phyloP scores from a whole-genome alignment of 2,113 vertebrate species.

The Lanius ludovicianus region DNA sequence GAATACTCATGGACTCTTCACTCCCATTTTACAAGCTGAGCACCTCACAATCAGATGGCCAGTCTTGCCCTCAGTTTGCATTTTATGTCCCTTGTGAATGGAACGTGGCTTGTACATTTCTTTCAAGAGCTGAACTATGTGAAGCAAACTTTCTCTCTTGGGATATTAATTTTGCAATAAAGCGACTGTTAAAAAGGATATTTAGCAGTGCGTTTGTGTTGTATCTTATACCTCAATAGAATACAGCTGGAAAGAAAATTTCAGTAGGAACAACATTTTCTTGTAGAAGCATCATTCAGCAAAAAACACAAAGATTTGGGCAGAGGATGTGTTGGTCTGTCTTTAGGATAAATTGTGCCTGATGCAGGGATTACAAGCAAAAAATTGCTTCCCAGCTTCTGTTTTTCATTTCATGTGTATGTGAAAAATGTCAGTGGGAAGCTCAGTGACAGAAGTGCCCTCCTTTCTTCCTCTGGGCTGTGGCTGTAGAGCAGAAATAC shows the following conservation, averaged over 20 bases:
- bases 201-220: not conserved
- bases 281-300: not conserved
- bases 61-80: not conserved
- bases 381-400: not conserved
- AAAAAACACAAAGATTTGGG: not conserved
- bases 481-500: not conserved
- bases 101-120: not conserved
- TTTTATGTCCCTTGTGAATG: not conserved
- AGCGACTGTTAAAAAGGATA: not conserved
- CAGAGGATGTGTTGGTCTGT: not conserved
- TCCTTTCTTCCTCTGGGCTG: not conserved
- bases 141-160: not conserved
- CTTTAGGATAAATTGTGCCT: not conserved
- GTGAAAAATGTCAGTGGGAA: not conserved
- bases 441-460: not conserved
- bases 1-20: not conserved
- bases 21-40: not conserved
- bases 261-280: not conserved
- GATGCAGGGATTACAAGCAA: not conserved
- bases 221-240: not conserved
- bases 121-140: not conserved
- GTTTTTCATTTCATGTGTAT: not conserved
- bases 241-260: not conserved
- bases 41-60: not conserved
- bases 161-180: slow-evolving; percentile 22